A percentile compares a stretch with the other conserved stretches of the same genome.
Conservation (phyloP, 2,113 vertebrate species). For the Rhynchopsitta pachyrhyncha region DNA sequence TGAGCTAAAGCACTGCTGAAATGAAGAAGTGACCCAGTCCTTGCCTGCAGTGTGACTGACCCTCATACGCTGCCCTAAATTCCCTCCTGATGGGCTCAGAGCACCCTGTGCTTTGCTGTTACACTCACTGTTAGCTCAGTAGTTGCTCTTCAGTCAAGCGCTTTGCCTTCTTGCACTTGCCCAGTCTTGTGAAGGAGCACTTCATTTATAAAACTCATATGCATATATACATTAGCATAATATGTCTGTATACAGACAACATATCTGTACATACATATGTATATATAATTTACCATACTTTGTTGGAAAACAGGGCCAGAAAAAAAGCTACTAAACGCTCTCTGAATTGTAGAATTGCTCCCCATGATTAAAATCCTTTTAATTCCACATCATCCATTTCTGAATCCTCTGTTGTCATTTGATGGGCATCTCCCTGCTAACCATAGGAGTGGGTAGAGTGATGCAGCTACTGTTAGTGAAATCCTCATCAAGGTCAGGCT, state of each 20-base stretch:
- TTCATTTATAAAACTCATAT: not conserved
- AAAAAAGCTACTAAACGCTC: not conserved
- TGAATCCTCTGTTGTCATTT: not conserved
- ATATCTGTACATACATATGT: accelerated
- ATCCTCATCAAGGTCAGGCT: not conserved
- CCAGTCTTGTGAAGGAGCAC: not conserved
- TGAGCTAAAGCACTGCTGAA: not conserved
- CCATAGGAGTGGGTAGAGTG: not conserved
- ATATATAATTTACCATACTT: not conserved
- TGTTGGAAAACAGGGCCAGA: not conserved
- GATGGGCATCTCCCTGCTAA: not conserved
- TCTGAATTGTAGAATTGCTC: not conserved
- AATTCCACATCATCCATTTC: accelerated
- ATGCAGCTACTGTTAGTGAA: not conserved
- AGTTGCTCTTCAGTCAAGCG: not conserved
- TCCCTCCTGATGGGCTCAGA: not conserved
- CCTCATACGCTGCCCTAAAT: not conserved
- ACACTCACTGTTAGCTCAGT: not conserved
- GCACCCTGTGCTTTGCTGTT: not conserved
- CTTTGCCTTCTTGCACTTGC: not conserved
- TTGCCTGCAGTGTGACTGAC: not conserved
- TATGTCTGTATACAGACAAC: too few relatives aligned
- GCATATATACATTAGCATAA: accelerated
- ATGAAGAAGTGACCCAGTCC: not conserved
- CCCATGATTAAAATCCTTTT: not conserved